Conservation (phyloP, 2,113 vertebrate species). For the Gobiocypris rarus region DNA sequence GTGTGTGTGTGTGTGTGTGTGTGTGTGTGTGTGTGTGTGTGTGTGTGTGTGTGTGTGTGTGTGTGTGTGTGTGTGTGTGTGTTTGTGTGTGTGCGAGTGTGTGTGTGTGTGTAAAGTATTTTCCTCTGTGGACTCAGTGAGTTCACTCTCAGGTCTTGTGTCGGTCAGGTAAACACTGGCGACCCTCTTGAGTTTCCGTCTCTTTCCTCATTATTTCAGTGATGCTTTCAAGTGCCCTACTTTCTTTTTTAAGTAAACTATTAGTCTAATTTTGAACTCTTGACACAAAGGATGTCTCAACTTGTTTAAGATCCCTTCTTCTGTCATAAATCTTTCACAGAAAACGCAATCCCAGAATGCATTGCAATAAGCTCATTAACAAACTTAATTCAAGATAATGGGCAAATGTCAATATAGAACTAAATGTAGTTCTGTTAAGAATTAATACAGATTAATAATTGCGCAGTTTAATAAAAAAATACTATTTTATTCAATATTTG, state of each 20-base stretch:
- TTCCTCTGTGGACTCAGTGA: constrained; percentile 41
- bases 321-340: background rate
- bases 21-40: background rate
- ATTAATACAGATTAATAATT: too few species aligned
- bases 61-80: too few species aligned
- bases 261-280: background rate
- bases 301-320: background rate
- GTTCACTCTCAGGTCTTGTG: constrained; percentile 49
- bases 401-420: too few species aligned
- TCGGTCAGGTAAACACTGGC: constrained; percentile 47
- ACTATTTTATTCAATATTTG: too few species aligned
- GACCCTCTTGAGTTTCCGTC: constrained; percentile 5
- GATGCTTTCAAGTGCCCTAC: background rate
- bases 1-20: constrained; percentile 21
- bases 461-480: background rate
- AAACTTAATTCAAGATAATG: background rate
- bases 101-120: background rate
- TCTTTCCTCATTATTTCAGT: constrained; percentile 40
- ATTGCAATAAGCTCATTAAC: background rate
- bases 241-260: background rate
- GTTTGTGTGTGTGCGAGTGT: too few species aligned
- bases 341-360: background rate
- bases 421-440: too few species aligned
- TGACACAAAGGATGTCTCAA: background rate
- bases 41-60: background rate